phyloP scores from a whole-genome alignment of 2,888 invertebrate genomes.

The Thecophora atra region DNA sequence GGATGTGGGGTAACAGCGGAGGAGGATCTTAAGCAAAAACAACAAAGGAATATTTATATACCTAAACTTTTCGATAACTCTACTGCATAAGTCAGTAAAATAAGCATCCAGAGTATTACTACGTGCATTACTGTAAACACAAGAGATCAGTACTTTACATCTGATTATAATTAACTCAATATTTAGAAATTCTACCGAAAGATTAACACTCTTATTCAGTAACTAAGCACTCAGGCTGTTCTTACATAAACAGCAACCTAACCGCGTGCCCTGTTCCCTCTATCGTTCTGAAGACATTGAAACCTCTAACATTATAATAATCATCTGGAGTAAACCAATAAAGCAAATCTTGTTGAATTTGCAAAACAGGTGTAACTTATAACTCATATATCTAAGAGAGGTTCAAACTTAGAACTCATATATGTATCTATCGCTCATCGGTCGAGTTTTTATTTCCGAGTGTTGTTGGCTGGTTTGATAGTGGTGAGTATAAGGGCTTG shows the following conservation, averaged over 20 bases:
- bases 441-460: too few relatives aligned
- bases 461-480: too few relatives aligned
- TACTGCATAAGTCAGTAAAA: background rate
- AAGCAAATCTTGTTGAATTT: background rate
- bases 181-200: background rate
- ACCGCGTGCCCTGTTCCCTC: background rate
- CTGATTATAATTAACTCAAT: background rate
- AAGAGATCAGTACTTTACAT: background rate
- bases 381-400: too few relatives aligned
- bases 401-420: too few relatives aligned
- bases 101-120: background rate
- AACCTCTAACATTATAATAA: too few relatives aligned
- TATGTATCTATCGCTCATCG: too few relatives aligned
- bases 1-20: too few relatives aligned
- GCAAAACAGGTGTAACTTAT: too few relatives aligned
- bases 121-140: background rate
- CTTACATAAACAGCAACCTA: background rate
- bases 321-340: constrained; percentile 1
- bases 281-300: background rate
- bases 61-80: too few relatives aligned
- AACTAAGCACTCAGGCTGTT: background rate
- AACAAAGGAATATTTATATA: too few relatives aligned
- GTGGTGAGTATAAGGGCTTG: too few relatives aligned
- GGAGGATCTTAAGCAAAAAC: too few relatives aligned
- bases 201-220: background rate